Evolutionary conservation across 2,888 invertebrate species (phyloP), one percentile per base, ranked within the genome.

Genomic region (Exephanes ischioxanthus): DNA sequence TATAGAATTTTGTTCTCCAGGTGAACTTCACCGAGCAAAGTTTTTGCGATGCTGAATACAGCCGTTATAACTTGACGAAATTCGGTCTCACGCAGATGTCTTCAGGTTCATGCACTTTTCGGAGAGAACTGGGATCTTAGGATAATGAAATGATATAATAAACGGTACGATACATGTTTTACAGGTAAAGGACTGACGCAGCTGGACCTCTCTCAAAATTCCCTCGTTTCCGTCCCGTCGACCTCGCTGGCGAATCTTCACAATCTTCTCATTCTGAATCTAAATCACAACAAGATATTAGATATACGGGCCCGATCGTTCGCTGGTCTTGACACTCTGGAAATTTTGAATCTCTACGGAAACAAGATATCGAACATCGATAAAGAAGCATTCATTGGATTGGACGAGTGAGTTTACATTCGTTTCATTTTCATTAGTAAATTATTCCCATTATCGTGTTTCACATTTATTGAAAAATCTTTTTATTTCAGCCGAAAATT

Each of bases 121-220:
- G 30, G 30, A 30, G 30, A 30, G 5, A 71, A 71, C 41, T 41
- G 5, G 33, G 2, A 68, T 33, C 19, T 0, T 53, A 30, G 1
- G n/a, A 48, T 26, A 6, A 33, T 33, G 33, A 30, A 26, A 26
- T 26, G 1, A 30, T 26, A 30, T 0, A 0, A 26, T 45, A 26
- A 77, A 41, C 30, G 26, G 16, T 9, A 30, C 16, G 26, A 16
- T 16, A 33, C 30, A 7, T 53, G 2, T 41, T 75, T 71, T 70
- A 14, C 94, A 98, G 98, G 98, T 88, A 97, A 97, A 94, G 97
- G 97, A 93, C 94, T 98, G 90, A 98, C 98, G 26, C 97, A 98
- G 92, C 95, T 98, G 92, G 98, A 98, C 93, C 96, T 98, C 67
- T 98, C 98, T 0, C 97, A 97, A 92, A 98, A 98, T 95, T 96